Evolutionary conservation across 2,797 vertebrate species (phyloP), one percentile per base, ranked within the genome.

Genomic region (Enteromius unitaeniatus): DNA sequence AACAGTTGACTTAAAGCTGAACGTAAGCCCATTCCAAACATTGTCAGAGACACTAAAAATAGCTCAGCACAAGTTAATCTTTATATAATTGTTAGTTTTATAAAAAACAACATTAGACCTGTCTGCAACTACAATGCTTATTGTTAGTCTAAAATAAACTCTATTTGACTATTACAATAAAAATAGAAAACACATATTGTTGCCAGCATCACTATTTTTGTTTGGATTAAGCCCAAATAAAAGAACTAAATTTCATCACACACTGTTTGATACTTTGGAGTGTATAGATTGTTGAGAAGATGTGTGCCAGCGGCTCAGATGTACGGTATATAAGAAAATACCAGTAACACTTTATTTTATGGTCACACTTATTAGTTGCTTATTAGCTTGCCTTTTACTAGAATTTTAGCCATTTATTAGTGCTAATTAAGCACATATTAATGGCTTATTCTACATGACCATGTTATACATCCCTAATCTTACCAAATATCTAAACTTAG

Each of bases 11-110:
- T 68, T 75, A 74, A 85, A 70, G 62, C 31, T 37, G 58, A 68
- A 23, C 23, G 28, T 13, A 86, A 86, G 47, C 67, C 53, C 77
- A 85, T 88, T 81, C 74, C 69, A 86, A 75, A 86, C 76, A 69
- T 77, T 69, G 64, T 62, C 34, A 47, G 17, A 21, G 67, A 55
- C 60, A 55, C 58, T 47, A 85, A 80, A 74, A 85, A 73, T 67
- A 86, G 80, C 67, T 77, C 79, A 14, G 82, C 69, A 60, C 64
- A 65, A 67, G 70, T 45, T 82, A 73, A 84, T 84, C n/a, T 34
- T 42, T 42, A 42, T 42, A 42, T 28, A 76, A 81, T 37, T 47
- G 14, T 64, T 31, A 15, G 26, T 64, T 64, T n/a, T 47, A 47
- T 78, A 79, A 82, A 26, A 7, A 34, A 17, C 34, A 21, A 47